Evolutionary conservation across 2,888 invertebrate species (phyloP), one percentile per base, ranked within the genome.

Genomic region (Carterocephalus palaemon): DNA sequence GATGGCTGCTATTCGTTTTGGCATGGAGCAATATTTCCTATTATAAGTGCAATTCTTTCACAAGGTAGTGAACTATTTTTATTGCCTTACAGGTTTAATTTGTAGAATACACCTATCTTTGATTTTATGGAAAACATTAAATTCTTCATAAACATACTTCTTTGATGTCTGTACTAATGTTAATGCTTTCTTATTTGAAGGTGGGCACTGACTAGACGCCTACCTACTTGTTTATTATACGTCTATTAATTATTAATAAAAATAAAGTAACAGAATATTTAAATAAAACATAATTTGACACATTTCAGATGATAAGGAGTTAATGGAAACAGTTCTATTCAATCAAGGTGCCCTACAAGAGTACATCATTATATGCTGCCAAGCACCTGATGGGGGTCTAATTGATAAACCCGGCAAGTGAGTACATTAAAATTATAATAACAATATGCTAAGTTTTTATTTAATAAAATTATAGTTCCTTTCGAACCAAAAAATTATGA

Each of bases 1-100:
- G 99, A 99, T 88, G 96, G 96, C 2, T 99, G 99, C 76, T 99
- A 99, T 75, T 98, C 98, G 0, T 99, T 98, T 85, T 99, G 99
- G 99, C 97, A 97, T 82, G 98, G 97, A 16, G 98, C 95, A 36
- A 90, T 93, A 29, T 94, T 98, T 71, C 95, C 97, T 10, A 89
- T 98, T 29, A 89, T 98, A 28, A 94, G 96, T 72, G 91, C 91
- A 47, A 88, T 95, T 52, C 81, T 95, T 78, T 74, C 84, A 13
- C 74, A 89, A 71, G 88, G 85, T 84, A 43, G 31, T 43, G 19
- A 37, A 31, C 34, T 19, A 8, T 12, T 17, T 6, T 24, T 10
- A 15, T 15, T 12, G 8, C 6, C 2, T 24, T 4, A 13, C 1
- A 26, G 20, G 12, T 19, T 48, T 20, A 26, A 33, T 2, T 32